Base-by-base conservation (phyloP, 2,113 vertebrate genomes). In the Ptilonorhynchus violaceus region DNA sequence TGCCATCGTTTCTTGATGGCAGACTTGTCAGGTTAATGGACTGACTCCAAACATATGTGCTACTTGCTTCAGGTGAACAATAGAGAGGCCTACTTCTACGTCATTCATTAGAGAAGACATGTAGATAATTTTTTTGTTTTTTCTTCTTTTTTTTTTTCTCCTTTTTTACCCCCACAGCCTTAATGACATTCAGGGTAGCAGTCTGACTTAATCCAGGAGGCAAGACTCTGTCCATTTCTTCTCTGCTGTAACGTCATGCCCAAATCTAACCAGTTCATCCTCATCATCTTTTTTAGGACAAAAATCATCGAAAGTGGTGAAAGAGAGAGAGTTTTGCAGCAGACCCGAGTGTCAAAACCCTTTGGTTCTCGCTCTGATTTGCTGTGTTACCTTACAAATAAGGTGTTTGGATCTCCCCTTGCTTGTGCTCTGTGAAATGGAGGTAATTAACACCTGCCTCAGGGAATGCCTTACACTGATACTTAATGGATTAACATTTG, bases 401-500 rank as follows among this genome's bases (percentile, higher is more conserved):
- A 66, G 10, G 18, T 63, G 39, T 25, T 42, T 60, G 47, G 21
- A 52, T 72, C 21, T 73, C 28, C 31, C 22, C 72, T 37, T 41
- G 42, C 22, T 70, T 82, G 56, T 64, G 66, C 47, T 88, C 52
- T 63, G 33, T 77, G 94, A 95, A 89, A 86, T 13, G 17, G 53
- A 93, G 62, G 83, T 82, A 96, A 94, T 93, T 93, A 96, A 25
- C 25, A 41, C 37, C 60, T 81, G 46, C 41, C 74, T 96, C 49
- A 39, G 77, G 73, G 53, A 74, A 91, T 92, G 35, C 9, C 41
- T 70, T 91, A 78, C 58, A 82, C 69, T 66, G 81, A 83, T 73
- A 72, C n/a, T 89, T 93, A 72, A 89, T 87, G 67, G 64, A 77
- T 94, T 97, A 85, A 94, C 63, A 75, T 82, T 94, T 95, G 67